Conservation (phyloP, 2,797 vertebrate genomes). For the Galaxias olidus region DNA sequence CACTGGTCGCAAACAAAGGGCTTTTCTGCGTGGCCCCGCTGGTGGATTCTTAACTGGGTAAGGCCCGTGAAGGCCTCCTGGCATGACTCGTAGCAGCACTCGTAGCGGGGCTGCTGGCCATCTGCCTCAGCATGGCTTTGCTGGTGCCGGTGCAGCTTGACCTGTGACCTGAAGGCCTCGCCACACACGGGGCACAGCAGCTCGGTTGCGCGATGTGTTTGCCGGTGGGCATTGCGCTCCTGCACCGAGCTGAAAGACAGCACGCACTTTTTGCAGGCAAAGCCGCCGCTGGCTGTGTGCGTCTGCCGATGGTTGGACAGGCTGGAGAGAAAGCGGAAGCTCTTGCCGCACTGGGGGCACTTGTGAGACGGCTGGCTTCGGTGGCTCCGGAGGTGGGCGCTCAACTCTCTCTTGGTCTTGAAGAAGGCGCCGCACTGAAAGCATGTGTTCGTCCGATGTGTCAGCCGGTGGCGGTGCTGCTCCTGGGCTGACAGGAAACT, state of each 20-base stretch:
- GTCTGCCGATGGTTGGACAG: conserved; percentile 71
- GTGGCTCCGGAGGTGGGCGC: conserved; percentile 64
- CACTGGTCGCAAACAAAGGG: conserved; percentile 69
- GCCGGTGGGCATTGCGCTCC: conserved; percentile 57
- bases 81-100: conserved; percentile 63
- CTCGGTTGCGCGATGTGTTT: conserved; percentile 51
- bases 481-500: conserved; percentile 2
- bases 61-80: conserved; percentile 65
- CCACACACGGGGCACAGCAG: conserved; percentile 54
- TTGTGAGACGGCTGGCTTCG: conserved; percentile 57
- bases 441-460: conserved; percentile 48
- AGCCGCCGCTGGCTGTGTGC: conserved; percentile 48
- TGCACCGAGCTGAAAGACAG: conserved; percentile 51
- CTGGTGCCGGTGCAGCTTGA: conserved; percentile 54
- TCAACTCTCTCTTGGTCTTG: conserved; percentile 53
- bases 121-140: conserved; percentile 54
- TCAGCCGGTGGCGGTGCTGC: conserved; percentile 6
- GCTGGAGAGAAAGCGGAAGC: conserved; percentile 67
- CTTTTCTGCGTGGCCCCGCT: conserved; percentile 63
- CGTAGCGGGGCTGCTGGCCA: conserved; percentile 48
- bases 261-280: conserved; percentile 57
- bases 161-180: conserved; percentile 57
- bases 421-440: conserved; percentile 67
- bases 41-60: conserved; percentile 71
- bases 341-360: conserved; percentile 65